Conservation (phyloP, 2,113 vertebrate species). For the Notothenia rossii region DNA sequence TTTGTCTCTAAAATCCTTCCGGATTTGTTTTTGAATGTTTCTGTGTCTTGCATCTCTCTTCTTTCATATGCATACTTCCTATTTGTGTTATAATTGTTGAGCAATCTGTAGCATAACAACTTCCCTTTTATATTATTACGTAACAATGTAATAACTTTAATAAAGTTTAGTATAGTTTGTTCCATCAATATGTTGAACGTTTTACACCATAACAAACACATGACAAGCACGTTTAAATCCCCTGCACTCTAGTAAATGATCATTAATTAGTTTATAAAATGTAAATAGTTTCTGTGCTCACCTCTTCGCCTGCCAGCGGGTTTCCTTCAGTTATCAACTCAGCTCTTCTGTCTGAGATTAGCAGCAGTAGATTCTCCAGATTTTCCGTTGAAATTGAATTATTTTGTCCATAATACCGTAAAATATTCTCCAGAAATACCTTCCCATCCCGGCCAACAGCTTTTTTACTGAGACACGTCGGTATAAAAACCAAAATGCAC, state of each 20-base stretch:
- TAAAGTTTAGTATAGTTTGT: no score
- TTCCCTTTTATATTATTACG: no score
- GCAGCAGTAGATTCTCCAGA: slow-evolving; percentile 71
- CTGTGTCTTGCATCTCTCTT: no score
- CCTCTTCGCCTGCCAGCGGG: slow-evolving; percentile 70
- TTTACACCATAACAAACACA: neutral
- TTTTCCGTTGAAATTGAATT: slow-evolving; percentile 64
- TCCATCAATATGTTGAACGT: neutral
- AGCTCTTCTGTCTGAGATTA: slow-evolving; percentile 69
- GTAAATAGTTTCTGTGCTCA: slow-evolving; percentile 20
- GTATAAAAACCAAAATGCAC: neutral
- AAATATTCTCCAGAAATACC: slow-evolving; percentile 61
- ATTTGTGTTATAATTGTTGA: neutral
- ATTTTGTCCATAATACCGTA: slow-evolving; percentile 77
- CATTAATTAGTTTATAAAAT: neutral
- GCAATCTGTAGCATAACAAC: no score
- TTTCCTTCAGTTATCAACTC: slow-evolving; percentile 43
- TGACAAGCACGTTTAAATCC: neutral
- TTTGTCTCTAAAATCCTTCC: neutral
- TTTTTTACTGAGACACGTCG: neutral
- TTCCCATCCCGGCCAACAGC: slow-evolving; percentile 2
- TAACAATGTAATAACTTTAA: neutral
- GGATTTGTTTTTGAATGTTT: neutral
- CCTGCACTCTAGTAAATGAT: neutral
- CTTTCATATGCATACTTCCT: neutral